These are phyloP conservation scores for Drosophila longiperda DNA, from an alignment of 2,888 invertebrate species.

Conservation along the genomic window DNA sequence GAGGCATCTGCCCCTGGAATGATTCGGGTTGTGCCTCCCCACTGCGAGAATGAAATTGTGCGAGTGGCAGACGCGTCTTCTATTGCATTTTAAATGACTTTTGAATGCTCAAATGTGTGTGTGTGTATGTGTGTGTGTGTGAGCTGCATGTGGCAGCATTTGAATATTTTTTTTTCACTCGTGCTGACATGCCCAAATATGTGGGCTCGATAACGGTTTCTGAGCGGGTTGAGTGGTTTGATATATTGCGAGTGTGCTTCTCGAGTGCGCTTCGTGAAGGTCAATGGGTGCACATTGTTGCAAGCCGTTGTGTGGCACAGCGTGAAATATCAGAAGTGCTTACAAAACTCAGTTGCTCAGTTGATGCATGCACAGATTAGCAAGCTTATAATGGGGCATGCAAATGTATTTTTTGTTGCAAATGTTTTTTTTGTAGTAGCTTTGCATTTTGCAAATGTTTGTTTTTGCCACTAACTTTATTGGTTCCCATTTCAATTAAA, in stretches of 20 bases:
- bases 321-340: constrained; percentile 27
- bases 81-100: constrained; percentile 66
- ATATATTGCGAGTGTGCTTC: constrained; percentile 41
- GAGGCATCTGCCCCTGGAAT: constrained; percentile 18
- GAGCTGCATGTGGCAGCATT: constrained; percentile 52
- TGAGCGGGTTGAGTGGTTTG: constrained; percentile 41
- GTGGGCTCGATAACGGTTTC: constrained; percentile 52
- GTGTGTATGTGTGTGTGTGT: constrained; percentile 18
- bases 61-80: constrained; percentile 46
- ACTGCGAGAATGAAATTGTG: constrained; percentile 58
- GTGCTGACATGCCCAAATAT: constrained; percentile 51
- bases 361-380: constrained; percentile 1
- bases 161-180: constrained; percentile 42
- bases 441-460: background rate
- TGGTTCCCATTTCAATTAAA: background rate
- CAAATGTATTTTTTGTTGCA: background rate
- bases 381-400: background rate
- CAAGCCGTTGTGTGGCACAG: constrained; percentile 24
- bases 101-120: constrained; percentile 42
- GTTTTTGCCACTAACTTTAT: background rate
- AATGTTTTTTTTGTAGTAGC: background rate
- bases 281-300: constrained; percentile 43
- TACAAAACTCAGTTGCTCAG: constrained; percentile 5
- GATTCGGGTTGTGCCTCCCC: constrained; percentile 37
- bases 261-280: constrained; percentile 43